These are phyloP conservation scores for Agonopterix heracliana DNA, from an alignment of 2,888 invertebrate genomes.

Conservation along the genomic window DNA sequence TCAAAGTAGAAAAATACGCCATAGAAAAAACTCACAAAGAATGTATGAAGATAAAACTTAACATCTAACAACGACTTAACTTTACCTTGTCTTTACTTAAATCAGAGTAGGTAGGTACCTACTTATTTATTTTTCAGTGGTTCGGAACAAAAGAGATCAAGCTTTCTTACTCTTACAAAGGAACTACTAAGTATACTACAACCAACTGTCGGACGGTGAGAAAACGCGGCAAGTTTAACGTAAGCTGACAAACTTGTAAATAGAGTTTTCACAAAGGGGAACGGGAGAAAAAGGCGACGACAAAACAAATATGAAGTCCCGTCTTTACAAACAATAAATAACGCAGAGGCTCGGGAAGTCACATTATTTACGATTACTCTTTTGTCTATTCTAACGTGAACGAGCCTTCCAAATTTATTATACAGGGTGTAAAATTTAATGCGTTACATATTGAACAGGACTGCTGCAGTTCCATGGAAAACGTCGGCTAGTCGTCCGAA, in stretches of 20 bases:
- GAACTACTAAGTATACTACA: background rate
- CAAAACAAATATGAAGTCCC: conserved; percentile 46
- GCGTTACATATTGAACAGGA: too few species aligned
- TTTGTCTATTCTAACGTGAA: background rate
- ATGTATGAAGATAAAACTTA: too few species aligned
- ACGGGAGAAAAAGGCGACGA: conserved; percentile 32
- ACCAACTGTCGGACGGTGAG: conserved; percentile 8
- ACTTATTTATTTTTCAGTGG: background rate
- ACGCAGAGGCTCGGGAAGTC: conserved; percentile 31
- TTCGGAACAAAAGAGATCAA: background rate
- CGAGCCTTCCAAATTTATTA: too few species aligned
- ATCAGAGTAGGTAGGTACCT: background rate
- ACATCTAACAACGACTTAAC: too few species aligned
- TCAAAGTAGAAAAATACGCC: too few species aligned
- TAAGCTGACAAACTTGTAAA: conserved; percentile 20
- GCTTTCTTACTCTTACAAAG: background rate
- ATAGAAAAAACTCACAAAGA: too few species aligned
- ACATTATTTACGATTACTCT: conserved; percentile 23
- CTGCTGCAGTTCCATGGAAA: too few species aligned
- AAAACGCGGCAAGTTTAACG: conserved; percentile 16
- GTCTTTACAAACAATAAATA: conserved; percentile 50
- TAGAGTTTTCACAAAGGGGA: conserved; percentile 31
- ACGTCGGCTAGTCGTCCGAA: too few species aligned
- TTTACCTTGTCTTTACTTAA: too few species aligned
- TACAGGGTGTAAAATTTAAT: too few species aligned